Evolutionary conservation across 2,888 invertebrate species (phyloP).

Genomic region (Catocala fraxini): DNA sequence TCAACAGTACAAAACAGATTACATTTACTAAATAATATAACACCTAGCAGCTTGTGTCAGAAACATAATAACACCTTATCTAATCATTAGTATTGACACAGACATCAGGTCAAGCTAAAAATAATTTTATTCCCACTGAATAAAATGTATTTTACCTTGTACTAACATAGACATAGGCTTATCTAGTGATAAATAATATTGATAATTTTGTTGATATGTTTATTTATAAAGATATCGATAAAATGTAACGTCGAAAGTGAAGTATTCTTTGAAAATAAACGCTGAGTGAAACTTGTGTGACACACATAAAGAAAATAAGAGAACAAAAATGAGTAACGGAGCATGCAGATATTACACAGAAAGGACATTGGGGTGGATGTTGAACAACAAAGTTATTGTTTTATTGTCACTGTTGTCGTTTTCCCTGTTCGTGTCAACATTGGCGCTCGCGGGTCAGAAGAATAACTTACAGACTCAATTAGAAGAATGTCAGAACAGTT

Average conservation of each 20-base stretch:
- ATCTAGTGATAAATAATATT: constrained; percentile 37
- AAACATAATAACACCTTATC: constrained; percentile 31
- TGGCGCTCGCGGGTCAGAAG: constrained; percentile 70
- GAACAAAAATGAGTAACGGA: constrained; percentile 47
- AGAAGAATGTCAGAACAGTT: constrained; percentile 35
- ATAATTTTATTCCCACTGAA: constrained; percentile 3
- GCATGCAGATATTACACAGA: constrained; percentile 68
- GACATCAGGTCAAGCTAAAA: constrained; percentile 17
- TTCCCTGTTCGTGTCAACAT: constrained; percentile 74
- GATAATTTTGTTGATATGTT: constrained; percentile 20
- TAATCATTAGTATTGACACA: constrained; percentile 27
- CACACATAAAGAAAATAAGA: constrained; percentile 12
- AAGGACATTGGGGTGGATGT: constrained; percentile 67
- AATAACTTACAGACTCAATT: constrained; percentile 60
- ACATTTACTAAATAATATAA: background rate
- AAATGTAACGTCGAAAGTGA: constrained; percentile 20
- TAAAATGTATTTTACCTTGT: constrained; percentile 22
- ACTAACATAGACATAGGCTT: background rate
- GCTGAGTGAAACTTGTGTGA: constrained; percentile 34
- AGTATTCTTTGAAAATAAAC: constrained; percentile 29
- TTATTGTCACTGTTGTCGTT: constrained; percentile 71
- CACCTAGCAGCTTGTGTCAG: background rate
- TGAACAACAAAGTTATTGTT: constrained; percentile 78
- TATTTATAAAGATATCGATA: too few species aligned
- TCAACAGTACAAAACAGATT: too few species aligned